These are phyloP conservation scores for Charaxes varanes DNA, from an alignment of 1,140 invertebrate species.

Conservation along the genomic window DNA sequence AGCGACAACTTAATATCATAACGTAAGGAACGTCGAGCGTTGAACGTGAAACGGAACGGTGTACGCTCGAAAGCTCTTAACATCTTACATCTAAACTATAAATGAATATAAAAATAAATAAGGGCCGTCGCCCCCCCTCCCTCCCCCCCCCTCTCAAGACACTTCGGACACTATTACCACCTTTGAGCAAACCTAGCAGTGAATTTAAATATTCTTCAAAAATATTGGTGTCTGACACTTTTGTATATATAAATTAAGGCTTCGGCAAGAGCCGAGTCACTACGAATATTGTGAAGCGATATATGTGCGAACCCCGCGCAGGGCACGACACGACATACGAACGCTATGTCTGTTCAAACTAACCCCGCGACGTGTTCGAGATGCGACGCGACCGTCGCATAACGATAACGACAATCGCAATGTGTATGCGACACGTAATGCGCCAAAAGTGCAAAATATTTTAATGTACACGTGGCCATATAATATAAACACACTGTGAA, in stretches of 20 bases:
- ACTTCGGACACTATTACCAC: conserved; percentile 29
- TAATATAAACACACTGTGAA: too few species aligned
- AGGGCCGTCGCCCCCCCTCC: conserved; percentile 43
- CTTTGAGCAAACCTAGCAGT: conserved; percentile 48
- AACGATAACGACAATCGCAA: too few species aligned
- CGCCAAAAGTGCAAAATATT: too few species aligned
- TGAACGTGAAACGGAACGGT: too few species aligned
- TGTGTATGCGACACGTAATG: too few species aligned
- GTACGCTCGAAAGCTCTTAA: too few species aligned
- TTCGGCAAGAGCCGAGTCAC: conserved; percentile 3
- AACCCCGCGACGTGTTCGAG: too few species aligned
- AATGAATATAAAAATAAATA: conserved; percentile 72
- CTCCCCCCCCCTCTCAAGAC: conserved; percentile 28
- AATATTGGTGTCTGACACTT: conserved; percentile 37
- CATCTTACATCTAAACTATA: too few species aligned
- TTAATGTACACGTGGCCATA: too few species aligned
- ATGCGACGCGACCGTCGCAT: too few species aligned
- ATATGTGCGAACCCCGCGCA: neutral
- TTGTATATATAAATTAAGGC: conserved; percentile 8
- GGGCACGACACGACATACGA: too few species aligned
- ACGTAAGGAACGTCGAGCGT: conserved; percentile 12
- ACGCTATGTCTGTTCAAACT: too few species aligned
- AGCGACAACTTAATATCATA: conserved; percentile 36
- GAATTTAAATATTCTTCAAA: conserved; percentile 31
- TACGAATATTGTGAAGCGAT: conserved; percentile 6